Base-by-base conservation (phyloP, 2,888 invertebrate species). In the Conus canariensis region DNA sequence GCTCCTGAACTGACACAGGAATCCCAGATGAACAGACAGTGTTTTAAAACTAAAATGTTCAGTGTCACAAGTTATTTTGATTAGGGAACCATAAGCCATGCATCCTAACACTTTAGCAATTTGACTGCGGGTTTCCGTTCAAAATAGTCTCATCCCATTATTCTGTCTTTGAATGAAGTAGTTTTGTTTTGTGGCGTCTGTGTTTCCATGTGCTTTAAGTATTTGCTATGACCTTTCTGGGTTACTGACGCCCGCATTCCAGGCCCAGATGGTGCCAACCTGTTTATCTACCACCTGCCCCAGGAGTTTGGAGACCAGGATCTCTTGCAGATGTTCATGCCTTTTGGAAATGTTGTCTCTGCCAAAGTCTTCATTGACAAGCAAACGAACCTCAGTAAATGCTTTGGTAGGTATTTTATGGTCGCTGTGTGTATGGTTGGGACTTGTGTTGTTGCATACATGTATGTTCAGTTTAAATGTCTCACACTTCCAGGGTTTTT, bases 361-460 rank as follows among this genome's bases (percentile, higher is more conserved):
- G 99, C 99, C 95, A 99, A 99, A 97, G 99, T 99, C 97, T 99
- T 99, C 97, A 99, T 99, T 97, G 99, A 99, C 97, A 99, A 99
- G 97, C 98, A 99, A 97, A 99, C 99, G 95, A 99, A 99, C 97
- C 97, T 99, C 96, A 99, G 99, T 96, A 99, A 99, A 97, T 99
- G 99, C 97, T 99, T 99, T 95, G 96, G 96, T 96, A 91, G 94
- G 95, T 92, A 45, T 64, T 64, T 14, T 64, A 16, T 64, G 64
- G 45, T 45, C 45, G 60, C 70, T 14, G 3, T 74, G 0, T 74
- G 70, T 74, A 22, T 74, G 70, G 19, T 22, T 45, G 45, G 45
- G 45, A 45, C 45, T 45, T 14, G 60, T 64, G 60, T 64, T 64
- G 60, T 14, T 64, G 60, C 60, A 10, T 64, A 16, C 60, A 64